phyloP scores from a whole-genome alignment of 1,140 invertebrate species.

The Chironomus striatipennis region DNA sequence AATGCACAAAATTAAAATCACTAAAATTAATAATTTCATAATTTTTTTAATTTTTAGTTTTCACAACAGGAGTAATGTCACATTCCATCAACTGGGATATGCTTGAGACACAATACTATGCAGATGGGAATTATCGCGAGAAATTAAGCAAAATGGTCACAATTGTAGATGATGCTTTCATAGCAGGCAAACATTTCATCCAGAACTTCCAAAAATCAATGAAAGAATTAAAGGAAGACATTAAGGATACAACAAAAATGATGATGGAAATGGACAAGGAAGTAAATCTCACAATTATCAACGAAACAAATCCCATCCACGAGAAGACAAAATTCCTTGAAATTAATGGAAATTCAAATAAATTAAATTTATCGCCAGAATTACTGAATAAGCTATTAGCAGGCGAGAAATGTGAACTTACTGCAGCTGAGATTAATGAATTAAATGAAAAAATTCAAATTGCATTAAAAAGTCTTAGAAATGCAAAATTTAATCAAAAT shows the following conservation, averaged over 20 bases:
- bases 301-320: background rate
- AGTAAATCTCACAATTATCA: background rate
- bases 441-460: constrained; percentile 36
- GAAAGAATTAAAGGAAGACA: constrained; percentile 35
- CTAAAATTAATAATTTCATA: too few relatives aligned
- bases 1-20: too few relatives aligned
- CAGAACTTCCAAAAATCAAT: constrained; percentile 58
- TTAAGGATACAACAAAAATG: constrained; percentile 31
- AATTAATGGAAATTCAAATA: constrained; percentile 21
- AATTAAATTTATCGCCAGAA: background rate
- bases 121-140: constrained; percentile 70
- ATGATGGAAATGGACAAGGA: constrained; percentile 21
- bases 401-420: constrained; percentile 40
- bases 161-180: constrained; percentile 60
- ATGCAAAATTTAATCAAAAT: background rate
- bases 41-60: constrained; percentile 49
- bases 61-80: constrained; percentile 93
- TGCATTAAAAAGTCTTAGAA: background rate
- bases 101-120: constrained; percentile 80
- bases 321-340: background rate
- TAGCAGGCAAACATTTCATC: constrained; percentile 73
- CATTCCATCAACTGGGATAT: constrained; percentile 90
- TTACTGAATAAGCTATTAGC: constrained; percentile 39
- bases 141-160: constrained; percentile 76
- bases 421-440: constrained; percentile 40